These are phyloP conservation scores for Arizona elegans DNA, from an alignment of 2,113 vertebrate species.

Conservation along the genomic window DNA sequence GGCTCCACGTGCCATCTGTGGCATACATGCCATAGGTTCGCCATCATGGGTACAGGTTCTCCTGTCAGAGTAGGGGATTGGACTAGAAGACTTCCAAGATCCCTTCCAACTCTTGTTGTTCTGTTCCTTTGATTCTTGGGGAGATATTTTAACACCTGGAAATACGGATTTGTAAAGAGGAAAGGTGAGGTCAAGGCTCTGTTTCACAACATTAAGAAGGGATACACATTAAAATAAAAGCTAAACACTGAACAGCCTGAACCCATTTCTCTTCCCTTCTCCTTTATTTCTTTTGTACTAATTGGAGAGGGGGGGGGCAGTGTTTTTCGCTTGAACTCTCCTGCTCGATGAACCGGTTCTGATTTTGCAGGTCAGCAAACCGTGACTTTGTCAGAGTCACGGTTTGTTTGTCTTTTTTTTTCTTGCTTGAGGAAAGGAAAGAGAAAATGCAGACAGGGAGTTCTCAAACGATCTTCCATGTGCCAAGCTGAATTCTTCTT, in stretches of 20 bases:
- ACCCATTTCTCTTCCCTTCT: neutral
- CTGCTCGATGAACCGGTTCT: slow-evolving; percentile 39
- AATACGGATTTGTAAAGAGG: neutral
- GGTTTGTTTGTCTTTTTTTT: slow-evolving; percentile 11
- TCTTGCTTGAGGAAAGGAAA: neutral
- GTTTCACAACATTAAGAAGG: slow-evolving; percentile 3
- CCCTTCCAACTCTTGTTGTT: neutral
- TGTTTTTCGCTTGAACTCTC: slow-evolving; percentile 35
- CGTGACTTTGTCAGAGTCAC: slow-evolving; percentile 17
- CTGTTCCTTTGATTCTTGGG: neutral
- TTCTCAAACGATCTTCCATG: neutral
- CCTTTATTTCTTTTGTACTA: slow-evolving; percentile 6
- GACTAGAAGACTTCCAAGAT: too few relatives aligned
- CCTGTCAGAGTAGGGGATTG: too few relatives aligned
- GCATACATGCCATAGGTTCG: too few relatives aligned
- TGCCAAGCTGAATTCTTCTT: neutral
- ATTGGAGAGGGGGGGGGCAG: neutral
- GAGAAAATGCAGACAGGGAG: neutral
- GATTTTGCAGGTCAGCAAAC: slow-evolving; percentile 41
- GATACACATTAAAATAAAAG: slow-evolving; percentile 27
- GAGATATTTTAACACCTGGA: neutral
- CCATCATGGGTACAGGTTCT: too few relatives aligned
- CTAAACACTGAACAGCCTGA: slow-evolving; percentile 29
- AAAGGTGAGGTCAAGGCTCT: neutral
- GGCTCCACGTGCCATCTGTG: too few relatives aligned